These are phyloP conservation scores for Zeuzera pyrina DNA, from an alignment of 2,888 invertebrate species.

Conservation along the genomic window DNA sequence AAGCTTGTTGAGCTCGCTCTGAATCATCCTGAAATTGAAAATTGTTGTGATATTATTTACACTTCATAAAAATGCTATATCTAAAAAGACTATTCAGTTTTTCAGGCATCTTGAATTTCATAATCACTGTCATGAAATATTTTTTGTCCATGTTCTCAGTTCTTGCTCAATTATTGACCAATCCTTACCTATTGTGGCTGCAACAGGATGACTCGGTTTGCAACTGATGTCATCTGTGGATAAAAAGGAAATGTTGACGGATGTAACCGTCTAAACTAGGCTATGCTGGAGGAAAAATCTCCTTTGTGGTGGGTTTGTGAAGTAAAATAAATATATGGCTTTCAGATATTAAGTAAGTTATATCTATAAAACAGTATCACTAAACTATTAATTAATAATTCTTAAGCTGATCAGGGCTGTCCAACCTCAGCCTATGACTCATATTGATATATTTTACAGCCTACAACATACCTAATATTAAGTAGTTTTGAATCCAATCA, in stretches of 20 bases:
- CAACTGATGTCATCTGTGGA: constrained; percentile 58
- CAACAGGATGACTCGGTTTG: constrained; percentile 36
- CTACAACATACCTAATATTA: too few relatives aligned
- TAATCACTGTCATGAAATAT: not conserved
- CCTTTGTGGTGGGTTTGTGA: too few relatives aligned
- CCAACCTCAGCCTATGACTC: too few relatives aligned
- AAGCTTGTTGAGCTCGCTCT: constrained; percentile 94
- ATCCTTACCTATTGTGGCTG: constrained; percentile 54
- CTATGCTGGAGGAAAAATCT: too few relatives aligned
- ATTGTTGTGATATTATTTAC: constrained; percentile 2
- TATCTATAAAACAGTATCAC: too few relatives aligned
- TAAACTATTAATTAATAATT: too few relatives aligned
- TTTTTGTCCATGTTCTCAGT: constrained; percentile 10
- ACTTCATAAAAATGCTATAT: not conserved
- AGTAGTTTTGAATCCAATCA: too few relatives aligned
- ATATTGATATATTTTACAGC: too few relatives aligned
- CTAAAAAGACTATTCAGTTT: not conserved
- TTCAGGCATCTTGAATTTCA: not conserved
- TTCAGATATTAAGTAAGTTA: too few relatives aligned
- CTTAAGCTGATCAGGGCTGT: too few relatives aligned
- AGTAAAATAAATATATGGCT: too few relatives aligned
- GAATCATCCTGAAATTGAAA: constrained; percentile 83
- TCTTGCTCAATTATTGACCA: constrained; percentile 8
- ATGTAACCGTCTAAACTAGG: constrained; percentile 62
- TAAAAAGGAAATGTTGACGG: constrained; percentile 71